Evolutionary conservation across 1,140 invertebrate species (phyloP), one percentile per base, ranked within the genome.

Genomic region (Caenorhabditis briggsae): DNA sequence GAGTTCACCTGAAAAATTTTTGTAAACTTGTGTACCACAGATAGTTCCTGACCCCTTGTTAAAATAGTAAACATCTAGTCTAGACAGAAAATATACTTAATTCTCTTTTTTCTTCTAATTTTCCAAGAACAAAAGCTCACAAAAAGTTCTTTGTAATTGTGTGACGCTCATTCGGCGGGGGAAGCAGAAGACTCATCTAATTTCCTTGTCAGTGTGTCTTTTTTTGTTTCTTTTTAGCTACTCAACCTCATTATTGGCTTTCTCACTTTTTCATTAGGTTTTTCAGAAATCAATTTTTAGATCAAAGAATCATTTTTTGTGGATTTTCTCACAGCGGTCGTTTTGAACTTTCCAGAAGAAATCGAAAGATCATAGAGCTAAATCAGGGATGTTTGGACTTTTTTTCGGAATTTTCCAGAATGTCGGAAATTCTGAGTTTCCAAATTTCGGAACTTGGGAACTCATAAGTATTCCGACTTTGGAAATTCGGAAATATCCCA

Each of bases 111-210:
- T 61, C 9, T 61, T 33, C 23, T 61, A 61, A 61, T 25, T 61
- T 61, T 61, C 59, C 59, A 5, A 61, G 59, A 61, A 61, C 23
- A 61, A 23, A 25, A 33, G 8, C 50, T 14, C 16, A 58, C 56
- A 16, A 20, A 61, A 61, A 61, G 59, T 61, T 61, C 59, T 20
- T 61, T 61, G 20, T 61, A 61, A 61, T 61, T 61, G 59, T 61
- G 9, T 61, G 33, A 33, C 33, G 3, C 33, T 33, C 33, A 33
- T 33, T 33, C 33, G 33, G 33, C 33, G 33, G 33, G 33, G 33
- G 33, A 33, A 33, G 33, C 1, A 33, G 33, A 33, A 33, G 33
- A 20, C n/a, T 61, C 59, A 25, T 25, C 14, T 61, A 61, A 8
- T 61, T 61, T 61, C 59, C 23, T 61, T 61, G 23, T 23, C 20